These are phyloP conservation scores for Cyclura pinguis DNA, from an alignment of 2,797 vertebrate species.

Conservation along the genomic window DNA sequence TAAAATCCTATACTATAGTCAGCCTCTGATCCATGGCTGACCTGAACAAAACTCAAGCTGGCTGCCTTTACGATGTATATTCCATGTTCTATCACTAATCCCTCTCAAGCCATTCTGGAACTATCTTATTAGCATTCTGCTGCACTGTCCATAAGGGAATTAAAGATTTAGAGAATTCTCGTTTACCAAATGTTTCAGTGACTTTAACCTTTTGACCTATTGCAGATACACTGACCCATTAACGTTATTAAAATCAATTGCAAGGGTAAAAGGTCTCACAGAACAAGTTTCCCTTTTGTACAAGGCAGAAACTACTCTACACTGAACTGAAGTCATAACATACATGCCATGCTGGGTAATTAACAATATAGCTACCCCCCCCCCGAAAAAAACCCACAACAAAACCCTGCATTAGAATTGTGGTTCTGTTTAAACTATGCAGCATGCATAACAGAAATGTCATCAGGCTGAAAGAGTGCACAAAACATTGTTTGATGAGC, in stretches of 20 bases:
- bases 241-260: conserved; percentile 34
- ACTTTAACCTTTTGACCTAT: conserved; percentile 7
- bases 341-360: background rate
- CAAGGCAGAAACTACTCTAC: background rate
- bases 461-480: background rate
- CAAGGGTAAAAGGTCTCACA: conserved; percentile 12
- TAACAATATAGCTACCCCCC: background rate
- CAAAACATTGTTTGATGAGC: conserved; percentile 25
- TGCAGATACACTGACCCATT: background rate
- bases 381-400: too few relatives aligned
- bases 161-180: conserved; percentile 6
- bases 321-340: background rate
- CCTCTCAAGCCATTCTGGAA: background rate
- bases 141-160: background rate
- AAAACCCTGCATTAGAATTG: background rate
- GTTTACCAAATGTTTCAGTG: conserved; percentile 24
- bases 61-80: background rate
- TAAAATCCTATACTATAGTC: background rate
- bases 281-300: background rate
- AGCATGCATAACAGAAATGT: background rate
- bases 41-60: conserved; percentile 5
- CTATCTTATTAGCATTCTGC: conserved; percentile 8
- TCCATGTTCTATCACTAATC: conserved; percentile 3
- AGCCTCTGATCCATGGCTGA: background rate
- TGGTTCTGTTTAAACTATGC: background rate